Percentiles rank a stretch among this genome's conserved stretches.
phyloP scores from a whole-genome alignment of 2,113 vertebrate species.

The Paradisaea rubra region DNA sequence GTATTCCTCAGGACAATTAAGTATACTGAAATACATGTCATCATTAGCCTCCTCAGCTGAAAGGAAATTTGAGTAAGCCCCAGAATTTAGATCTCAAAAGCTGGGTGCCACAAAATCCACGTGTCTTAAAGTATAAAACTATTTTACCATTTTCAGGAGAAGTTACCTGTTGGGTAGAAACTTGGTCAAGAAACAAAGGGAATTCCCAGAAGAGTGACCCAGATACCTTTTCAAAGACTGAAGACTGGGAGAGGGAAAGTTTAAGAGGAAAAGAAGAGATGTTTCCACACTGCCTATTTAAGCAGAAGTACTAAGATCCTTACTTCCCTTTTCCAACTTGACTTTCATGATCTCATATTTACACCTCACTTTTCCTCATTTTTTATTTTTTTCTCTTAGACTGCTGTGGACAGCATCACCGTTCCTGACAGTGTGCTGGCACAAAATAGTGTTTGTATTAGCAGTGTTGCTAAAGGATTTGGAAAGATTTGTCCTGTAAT shows the following conservation, averaged over 20 bases:
- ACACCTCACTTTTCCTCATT: not conserved
- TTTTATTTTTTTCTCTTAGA: not conserved
- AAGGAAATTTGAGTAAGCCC: not conserved
- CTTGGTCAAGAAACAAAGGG: not conserved
- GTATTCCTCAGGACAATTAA: not conserved
- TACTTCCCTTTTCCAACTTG: not conserved
- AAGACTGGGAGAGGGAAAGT: not conserved
- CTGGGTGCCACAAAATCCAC: not conserved
- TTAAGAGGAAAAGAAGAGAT: not conserved
- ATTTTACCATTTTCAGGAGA: not conserved
- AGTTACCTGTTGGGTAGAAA: not conserved
- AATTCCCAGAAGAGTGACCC: not conserved
- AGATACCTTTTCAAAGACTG: not conserved
- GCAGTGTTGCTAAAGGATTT: not conserved
- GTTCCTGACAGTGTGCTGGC: not conserved
- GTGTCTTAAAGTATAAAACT: not conserved
- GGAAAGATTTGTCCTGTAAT: not conserved
- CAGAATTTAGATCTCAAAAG: not conserved
- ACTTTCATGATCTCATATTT: not conserved
- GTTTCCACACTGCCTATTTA: not conserved
- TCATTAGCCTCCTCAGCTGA: not conserved
- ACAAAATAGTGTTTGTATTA: not conserved
- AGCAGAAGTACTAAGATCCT: not conserved
- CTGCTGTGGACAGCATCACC: not conserved
- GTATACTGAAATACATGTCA: not conserved